Percentiles rank a stretch among this genome's conserved stretches.
Conservation (phyloP, 2,113 vertebrate species). For the Cinclus cinclus region DNA sequence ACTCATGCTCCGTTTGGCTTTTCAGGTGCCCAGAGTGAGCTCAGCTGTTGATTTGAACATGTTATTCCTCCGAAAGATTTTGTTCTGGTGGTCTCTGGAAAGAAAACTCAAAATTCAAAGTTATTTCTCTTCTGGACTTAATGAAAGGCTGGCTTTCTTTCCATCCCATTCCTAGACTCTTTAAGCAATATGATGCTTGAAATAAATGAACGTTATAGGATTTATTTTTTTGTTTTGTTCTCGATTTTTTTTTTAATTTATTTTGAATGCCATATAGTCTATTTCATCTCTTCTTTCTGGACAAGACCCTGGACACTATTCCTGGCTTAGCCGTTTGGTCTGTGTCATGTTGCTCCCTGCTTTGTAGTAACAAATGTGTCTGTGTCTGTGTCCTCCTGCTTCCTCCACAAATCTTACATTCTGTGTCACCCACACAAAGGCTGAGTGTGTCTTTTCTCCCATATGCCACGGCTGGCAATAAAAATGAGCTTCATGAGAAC, state of each 20-base stretch:
- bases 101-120: background rate
- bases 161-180: background rate
- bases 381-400: background rate
- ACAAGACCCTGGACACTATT: background rate
- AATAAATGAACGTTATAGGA: background rate
- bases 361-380: background rate
- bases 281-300: background rate
- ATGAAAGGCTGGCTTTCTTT: background rate
- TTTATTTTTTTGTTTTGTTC: background rate
- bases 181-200: background rate
- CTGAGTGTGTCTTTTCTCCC: background rate
- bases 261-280: background rate
- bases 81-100: background rate
- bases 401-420: background rate
- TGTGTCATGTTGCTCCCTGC: background rate
- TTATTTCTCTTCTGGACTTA: background rate
- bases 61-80: background rate
- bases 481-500: background rate
- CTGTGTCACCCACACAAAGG: background rate
- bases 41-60: background rate
- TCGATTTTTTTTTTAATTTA: background rate
- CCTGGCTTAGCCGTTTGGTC: background rate
- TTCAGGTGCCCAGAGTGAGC: background rate
- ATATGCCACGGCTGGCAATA: background rate
- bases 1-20: accelerated